Percentiles rank a stretch among this genome's conserved stretches.
Conservation (phyloP, 2,113 vertebrate genomes). For the Sphaerodactylus townsendi region DNA sequence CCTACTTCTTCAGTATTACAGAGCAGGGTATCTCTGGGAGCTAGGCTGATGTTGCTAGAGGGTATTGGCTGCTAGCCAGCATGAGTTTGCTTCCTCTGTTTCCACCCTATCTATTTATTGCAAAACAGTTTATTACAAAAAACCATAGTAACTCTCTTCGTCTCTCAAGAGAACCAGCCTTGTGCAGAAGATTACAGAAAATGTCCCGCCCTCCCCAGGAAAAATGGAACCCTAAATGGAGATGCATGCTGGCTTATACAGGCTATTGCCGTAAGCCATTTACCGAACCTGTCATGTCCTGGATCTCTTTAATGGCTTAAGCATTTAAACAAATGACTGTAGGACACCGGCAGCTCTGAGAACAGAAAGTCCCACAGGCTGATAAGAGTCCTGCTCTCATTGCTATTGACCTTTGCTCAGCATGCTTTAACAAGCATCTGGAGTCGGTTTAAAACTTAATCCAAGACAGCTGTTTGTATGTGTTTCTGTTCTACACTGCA, state of each 20-base stretch:
- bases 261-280: background rate
- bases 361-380: background rate
- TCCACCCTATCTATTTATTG: background rate
- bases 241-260: too few species aligned
- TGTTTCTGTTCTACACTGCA: background rate
- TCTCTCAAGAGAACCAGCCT: too few species aligned
- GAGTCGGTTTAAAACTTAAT: background rate
- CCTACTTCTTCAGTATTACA: background rate
- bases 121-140: too few species aligned
- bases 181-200: too few species aligned
- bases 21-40: background rate
- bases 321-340: background rate
- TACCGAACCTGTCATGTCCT: background rate
- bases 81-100: background rate
- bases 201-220: background rate
- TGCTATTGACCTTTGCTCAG: background rate
- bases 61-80: background rate
- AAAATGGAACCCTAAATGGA: background rate
- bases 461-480: background rate
- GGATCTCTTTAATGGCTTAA: background rate
- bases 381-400: background rate
- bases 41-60: background rate
- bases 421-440: background rate
- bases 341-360: background rate
- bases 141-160: too few species aligned